A percentile compares a stretch with the other conserved stretches of the same genome.
These are phyloP conservation scores for Eupeodes latifasciatus DNA, from an alignment of 2,888 invertebrate genomes.

Conservation along the genomic window DNA sequence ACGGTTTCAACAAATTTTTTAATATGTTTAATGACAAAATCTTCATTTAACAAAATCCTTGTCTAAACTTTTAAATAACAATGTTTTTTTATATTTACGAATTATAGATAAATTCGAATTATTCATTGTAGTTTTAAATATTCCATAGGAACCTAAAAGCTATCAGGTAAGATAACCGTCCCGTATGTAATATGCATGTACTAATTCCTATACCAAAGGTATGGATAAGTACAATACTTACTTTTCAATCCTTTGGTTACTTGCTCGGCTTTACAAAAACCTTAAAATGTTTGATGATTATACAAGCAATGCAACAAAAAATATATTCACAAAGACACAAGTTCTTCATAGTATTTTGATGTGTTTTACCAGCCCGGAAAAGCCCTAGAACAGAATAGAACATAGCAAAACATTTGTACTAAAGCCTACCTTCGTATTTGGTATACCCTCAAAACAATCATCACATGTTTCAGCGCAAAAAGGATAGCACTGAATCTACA, in stretches of 20 bases:
- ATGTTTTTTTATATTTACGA: no score
- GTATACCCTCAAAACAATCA: conserved; percentile 47
- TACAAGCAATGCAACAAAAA: not conserved
- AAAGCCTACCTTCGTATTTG: not conserved
- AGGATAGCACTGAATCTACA: conserved; percentile 21
- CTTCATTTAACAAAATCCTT: no score
- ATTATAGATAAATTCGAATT: no score
- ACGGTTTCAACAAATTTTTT: no score
- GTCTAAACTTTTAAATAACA: no score
- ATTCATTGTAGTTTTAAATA: no score
- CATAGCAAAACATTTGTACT: not conserved
- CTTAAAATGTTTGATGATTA: conserved; percentile 3
- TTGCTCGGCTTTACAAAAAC: not conserved
- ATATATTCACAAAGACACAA: conserved; percentile 1
- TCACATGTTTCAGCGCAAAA: conserved; percentile 34
- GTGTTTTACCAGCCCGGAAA: conserved; percentile 16
- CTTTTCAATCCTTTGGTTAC: not conserved
- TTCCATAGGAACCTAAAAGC: no score
- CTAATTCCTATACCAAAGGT: no score
- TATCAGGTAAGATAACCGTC: no score
- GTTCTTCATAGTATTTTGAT: not conserved
- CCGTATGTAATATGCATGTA: no score
- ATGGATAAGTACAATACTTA: not conserved
- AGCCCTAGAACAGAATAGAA: not conserved
- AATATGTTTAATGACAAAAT: no score